These are phyloP conservation scores for Cepaea nemoralis DNA, from an alignment of 1,140 invertebrate species.

Conservation along the genomic window DNA sequence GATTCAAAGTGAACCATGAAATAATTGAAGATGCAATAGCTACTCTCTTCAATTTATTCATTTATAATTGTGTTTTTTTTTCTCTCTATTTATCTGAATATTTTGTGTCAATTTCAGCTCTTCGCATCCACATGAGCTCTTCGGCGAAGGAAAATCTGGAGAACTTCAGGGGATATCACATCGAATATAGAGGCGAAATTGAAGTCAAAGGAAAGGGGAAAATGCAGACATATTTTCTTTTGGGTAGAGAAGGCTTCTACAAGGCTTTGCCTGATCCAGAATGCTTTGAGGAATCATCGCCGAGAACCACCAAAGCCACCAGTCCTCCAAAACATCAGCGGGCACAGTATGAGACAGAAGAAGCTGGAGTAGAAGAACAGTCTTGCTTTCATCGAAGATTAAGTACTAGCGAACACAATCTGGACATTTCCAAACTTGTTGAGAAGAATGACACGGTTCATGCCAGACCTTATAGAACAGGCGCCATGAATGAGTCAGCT, in stretches of 20 bases:
- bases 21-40: too few species aligned
- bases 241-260: constrained; percentile 74
- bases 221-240: constrained; percentile 90
- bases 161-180: constrained; percentile 56
- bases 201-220: constrained; percentile 82
- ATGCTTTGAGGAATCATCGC: constrained; percentile 16
- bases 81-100: background rate
- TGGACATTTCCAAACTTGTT: too few species aligned
- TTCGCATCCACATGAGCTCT: constrained; percentile 63
- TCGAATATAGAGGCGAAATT: constrained; percentile 61
- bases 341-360: too few species aligned
- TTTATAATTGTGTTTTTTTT: background rate
- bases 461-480: background rate
- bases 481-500: background rate
- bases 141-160: constrained; percentile 53
- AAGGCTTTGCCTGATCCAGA: constrained; percentile 52
- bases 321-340: background rate
- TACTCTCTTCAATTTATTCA: too few species aligned
- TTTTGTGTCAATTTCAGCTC: constrained; percentile 55
- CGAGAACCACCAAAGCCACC: background rate
- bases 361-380: too few species aligned
- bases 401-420: too few species aligned
- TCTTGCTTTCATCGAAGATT: too few species aligned
- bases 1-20: too few species aligned
- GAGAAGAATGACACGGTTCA: background rate